Conservation (phyloP, 2,888 invertebrate species). For the Ophonus ardosiacus region DNA sequence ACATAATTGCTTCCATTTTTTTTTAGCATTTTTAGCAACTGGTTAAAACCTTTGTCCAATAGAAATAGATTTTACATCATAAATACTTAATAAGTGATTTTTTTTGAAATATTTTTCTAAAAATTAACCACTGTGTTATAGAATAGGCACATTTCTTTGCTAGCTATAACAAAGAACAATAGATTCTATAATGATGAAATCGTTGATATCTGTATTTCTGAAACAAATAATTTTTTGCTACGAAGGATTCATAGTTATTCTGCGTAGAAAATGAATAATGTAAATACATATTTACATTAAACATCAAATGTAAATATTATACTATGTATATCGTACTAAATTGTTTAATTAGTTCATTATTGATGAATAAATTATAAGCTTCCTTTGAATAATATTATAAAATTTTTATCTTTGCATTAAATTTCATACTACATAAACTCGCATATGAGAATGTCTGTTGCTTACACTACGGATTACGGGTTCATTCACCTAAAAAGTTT, state of each 20-base stretch:
- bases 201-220: not conserved
- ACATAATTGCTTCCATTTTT: too few species aligned
- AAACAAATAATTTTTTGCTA: not conserved
- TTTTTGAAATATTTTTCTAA: too few species aligned
- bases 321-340: not conserved
- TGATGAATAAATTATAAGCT: not conserved
- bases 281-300: not conserved
- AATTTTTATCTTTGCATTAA: not conserved
- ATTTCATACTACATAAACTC: not conserved
- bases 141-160: not conserved
- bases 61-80: too few species aligned
- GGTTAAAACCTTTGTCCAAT: too few species aligned
- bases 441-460: not conserved
- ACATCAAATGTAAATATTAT: not conserved
- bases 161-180: not conserved
- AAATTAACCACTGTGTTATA: too few species aligned
- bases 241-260: too few species aligned
- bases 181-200: not conserved
- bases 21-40: too few species aligned
- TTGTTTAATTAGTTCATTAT: not conserved
- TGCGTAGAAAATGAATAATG: too few species aligned
- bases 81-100: too few species aligned
- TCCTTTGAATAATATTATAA: not conserved
- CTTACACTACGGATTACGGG: too few species aligned
- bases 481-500: slow-evolving; percentile 31